phyloP scores from a whole-genome alignment of 35 echinoderm and acorn worm species.

The Patiria miniata region DNA sequence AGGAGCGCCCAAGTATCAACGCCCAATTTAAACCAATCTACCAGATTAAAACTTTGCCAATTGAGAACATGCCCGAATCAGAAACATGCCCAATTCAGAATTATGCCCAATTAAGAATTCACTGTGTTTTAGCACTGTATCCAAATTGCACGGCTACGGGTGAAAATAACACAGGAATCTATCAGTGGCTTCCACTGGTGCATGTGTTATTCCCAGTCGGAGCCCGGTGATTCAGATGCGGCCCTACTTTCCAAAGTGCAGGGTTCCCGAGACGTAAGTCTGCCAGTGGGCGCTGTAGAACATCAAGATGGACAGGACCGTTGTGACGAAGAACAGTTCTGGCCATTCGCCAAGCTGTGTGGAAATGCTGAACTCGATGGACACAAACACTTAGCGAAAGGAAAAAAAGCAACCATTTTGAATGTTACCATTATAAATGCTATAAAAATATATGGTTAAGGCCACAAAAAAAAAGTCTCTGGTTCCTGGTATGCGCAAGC shows the following conservation, averaged over 20 bases:
- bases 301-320: slow-evolving; percentile 58
- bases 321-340: slow-evolving; percentile 21
- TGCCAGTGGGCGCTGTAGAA: slow-evolving; percentile 95
- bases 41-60: background rate
- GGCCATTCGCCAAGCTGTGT: slow-evolving; percentile 78
- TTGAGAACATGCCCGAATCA: background rate
- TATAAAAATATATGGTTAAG: no score
- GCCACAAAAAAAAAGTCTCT: no score
- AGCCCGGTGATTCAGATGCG: no score
- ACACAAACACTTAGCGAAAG: slow-evolving; percentile 67
- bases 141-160: no score
- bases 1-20: no score
- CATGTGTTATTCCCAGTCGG: no score
- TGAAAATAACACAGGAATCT: no score
- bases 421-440: no score
- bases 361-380: slow-evolving; percentile 41
- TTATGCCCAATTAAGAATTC: background rate
- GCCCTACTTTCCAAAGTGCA: slow-evolving; percentile 96
- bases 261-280: slow-evolving; percentile 90
- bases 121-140: no score
- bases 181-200: no score
- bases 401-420: background rate
- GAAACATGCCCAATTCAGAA: background rate
- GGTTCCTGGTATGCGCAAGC: no score
- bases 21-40: background rate